These are phyloP conservation scores for Rhinolophus sinicus DNA, from an alignment of 2,113 vertebrate species.

Conservation along the genomic window DNA sequence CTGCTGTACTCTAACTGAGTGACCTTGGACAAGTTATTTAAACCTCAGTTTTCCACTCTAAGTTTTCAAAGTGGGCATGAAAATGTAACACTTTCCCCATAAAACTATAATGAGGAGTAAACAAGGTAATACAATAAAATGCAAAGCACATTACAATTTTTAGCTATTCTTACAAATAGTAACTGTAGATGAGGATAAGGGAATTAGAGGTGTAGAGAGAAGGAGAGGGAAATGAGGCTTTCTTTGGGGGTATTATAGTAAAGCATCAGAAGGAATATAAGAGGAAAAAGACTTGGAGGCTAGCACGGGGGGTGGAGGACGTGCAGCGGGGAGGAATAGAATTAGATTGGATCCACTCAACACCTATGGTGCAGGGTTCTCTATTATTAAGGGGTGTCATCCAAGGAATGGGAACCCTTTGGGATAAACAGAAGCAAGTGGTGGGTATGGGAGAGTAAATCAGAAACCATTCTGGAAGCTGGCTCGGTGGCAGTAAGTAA, in stretches of 20 bases:
- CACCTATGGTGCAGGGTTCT: neutral
- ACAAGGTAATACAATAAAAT: neutral
- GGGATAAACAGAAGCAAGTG: neutral
- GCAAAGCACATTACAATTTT: neutral
- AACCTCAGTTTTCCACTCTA: neutral
- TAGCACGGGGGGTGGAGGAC: fast-evolving
- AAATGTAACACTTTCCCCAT: neutral
- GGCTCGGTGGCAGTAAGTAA: neutral
- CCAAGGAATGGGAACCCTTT: neutral
- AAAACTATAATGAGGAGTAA: neutral
- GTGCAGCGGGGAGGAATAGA: neutral
- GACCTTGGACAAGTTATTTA: neutral
- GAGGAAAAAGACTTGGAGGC: neutral
- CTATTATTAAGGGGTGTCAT: neutral
- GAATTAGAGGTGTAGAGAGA: neutral
- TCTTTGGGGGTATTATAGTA: neutral
- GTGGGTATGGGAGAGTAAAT: neutral
- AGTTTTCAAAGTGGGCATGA: neutral
- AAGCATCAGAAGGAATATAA: neutral
- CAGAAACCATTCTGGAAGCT: neutral
- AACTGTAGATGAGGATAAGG: neutral
- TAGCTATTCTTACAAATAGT: conserved; percentile 25
- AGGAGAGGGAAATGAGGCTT: neutral
- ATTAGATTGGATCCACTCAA: neutral
- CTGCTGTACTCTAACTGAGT: neutral